Evolutionary conservation across 2,797 vertebrate genomes (phyloP), one percentile per base, ranked within the genome.

Genomic region (Crocidura indochinensis): DNA sequence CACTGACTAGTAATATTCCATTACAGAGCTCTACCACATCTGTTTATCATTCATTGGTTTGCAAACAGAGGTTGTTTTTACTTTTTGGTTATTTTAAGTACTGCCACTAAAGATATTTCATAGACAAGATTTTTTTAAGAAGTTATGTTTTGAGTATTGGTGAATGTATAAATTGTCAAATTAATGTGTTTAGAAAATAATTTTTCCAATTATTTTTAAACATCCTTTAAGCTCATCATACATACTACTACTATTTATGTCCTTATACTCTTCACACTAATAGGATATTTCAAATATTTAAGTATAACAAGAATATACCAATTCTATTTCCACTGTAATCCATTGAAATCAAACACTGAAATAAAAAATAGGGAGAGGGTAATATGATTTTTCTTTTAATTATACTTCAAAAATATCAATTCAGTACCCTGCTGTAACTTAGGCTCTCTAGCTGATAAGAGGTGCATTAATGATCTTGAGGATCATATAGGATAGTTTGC

Each of bases 161-260:
- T 81, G 56, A 77, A 72, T 77, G 6, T 53, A 82, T 46, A 38
- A 87, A 20, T 9, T 90, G 17, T 73, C 64, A 74, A 94, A 86
- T 77, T 81, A 82, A 53, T 72, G 77, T 73, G 62, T 90, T 93
- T 47, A 51, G 38, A 47, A 93, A 82, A 10, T 47, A 44, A 47
- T 31, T 65, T 53, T 87, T 93, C 65, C 83, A 82, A 24, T 26
- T 65, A 12, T 20, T 17, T 20, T 72, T 67, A 69, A 83, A 69
- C 11, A 31, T 67, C 15, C 67, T 83, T 60, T 29, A 38, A 72
- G n/a, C 22, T 73, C 15, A 60, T 56, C 38, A 60, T 27, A 82
- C 86, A 65, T 31, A 82, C 22, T 26, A 11, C 20, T 90, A 71
- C 76, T 14, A 49, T 27, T 73, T 84, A 24, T 67, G 38, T 73